Evolutionary conservation across 2,888 invertebrate genomes (phyloP).

Genomic region (Hemistola chrysoprasaria): DNA sequence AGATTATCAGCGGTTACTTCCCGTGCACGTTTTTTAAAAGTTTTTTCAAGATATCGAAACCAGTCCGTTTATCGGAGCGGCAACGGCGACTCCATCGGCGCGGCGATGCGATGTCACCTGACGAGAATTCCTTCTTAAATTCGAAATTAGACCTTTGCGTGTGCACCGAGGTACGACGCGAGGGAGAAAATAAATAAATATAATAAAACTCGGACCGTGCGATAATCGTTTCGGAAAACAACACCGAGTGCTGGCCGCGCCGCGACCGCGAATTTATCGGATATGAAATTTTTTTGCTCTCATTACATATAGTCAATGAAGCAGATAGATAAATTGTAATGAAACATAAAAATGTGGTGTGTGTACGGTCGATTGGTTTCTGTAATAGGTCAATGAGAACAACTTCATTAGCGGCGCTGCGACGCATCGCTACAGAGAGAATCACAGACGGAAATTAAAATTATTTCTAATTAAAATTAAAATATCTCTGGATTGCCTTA

Average conservation of each 20-base stretch:
- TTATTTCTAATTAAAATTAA: too few species aligned
- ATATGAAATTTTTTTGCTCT: constrained; percentile 42
- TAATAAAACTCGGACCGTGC: constrained; percentile 23
- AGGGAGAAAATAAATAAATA: constrained; percentile 30
- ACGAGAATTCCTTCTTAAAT: constrained; percentile 56
- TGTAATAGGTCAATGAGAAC: constrained; percentile 1
- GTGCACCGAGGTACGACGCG: constrained; percentile 31
- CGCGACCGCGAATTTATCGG: constrained; percentile 29
- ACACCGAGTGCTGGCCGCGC: too few species aligned
- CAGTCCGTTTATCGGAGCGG: constrained; percentile 72
- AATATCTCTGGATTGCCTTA: too few species aligned
- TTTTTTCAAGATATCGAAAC: constrained; percentile 71
- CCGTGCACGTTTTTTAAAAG: constrained; percentile 64
- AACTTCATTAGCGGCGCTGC: constrained; percentile 8
- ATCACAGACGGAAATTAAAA: too few species aligned
- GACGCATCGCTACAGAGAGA: too few species aligned
- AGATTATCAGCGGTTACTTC: constrained; percentile 76
- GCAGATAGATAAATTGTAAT: constrained; percentile 17
- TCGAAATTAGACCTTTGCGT: constrained; percentile 59
- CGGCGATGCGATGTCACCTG: constrained; percentile 39
- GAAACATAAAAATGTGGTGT: constrained; percentile 16
- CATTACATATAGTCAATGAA: constrained; percentile 40
- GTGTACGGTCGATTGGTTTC: constrained; percentile 21
- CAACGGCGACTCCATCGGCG: constrained; percentile 42
- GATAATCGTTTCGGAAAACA: constrained; percentile 16